Base-by-base conservation (phyloP, 2,888 invertebrate genomes). In the Caenorhabditis sinica region DNA sequence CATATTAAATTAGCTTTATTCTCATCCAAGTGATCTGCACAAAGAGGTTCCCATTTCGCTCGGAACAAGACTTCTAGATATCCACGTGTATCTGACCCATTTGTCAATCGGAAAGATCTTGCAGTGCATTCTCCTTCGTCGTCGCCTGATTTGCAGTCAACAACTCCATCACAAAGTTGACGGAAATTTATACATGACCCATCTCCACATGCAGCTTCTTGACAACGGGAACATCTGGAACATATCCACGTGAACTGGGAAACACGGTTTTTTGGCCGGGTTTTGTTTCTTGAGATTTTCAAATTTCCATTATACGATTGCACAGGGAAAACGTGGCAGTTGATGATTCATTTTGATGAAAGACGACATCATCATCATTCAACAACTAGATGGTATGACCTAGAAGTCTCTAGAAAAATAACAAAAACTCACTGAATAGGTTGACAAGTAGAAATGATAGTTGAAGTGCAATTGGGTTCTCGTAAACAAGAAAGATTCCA, bases 41-140 rank as follows among this genome's bases (percentile, higher is more conserved):
- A 96, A 17, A 96, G 94, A 0, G 95, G 95, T 15, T 96, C 96
- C 95, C 96, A 96, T 23, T 95, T 94, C 2, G 95, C 95, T n/a
- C 77, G 53, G 17, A 85, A 86, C 6, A 82, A 33, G n/a, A 85
- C 88, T 76, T 89, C 87, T 43, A 89, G 60, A 60, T 73, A 76
- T 73, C 89, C 89, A 49, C 73, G 61, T 0, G 73, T 81, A 45
- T 89, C 89, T 8, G 77, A 65, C n/a, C 89, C 89, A 71, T 83
- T 71, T 3, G 75, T 60, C 28, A 89, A 63, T 11, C 89, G 85
- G 69, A 87, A 86, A 11, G 83, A 63, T 25, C 75, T 53, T 4
- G 63, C 88, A 75, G 56, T 40, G 68, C 89, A 89, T 9, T 76
- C 77, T 0, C 28, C 20, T 49, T 89, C 89, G 56, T 89, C 89